These are phyloP conservation scores for Anhinga anhinga DNA, from an alignment of 2,113 vertebrate genomes.

Conservation along the genomic window DNA sequence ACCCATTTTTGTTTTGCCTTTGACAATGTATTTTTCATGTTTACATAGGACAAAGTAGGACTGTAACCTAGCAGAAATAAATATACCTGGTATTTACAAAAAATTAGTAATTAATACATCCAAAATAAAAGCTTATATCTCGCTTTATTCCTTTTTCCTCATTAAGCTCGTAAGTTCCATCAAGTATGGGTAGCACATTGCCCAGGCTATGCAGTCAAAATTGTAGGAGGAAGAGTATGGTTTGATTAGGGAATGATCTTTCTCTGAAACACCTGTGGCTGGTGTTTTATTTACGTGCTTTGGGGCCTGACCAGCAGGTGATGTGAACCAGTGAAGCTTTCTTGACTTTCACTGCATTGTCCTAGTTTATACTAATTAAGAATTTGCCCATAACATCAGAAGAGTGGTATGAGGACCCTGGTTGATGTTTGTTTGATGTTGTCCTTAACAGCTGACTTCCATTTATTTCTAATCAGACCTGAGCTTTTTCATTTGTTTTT, in stretches of 20 bases:
- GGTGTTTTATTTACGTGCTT: not conserved
- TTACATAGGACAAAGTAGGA: constrained; percentile 2
- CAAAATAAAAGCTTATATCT: not conserved
- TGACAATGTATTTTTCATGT: not conserved
- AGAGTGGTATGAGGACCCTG: not conserved
- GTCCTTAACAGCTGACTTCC: not conserved
- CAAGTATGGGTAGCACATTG: not conserved
- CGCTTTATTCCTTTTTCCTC: not conserved
- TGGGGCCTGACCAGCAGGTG: not conserved
- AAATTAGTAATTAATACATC: not conserved
- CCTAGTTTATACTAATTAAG: not conserved
- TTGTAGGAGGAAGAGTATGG: not conserved
- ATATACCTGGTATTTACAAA: not conserved
- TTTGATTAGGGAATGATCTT: not conserved
- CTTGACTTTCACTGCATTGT: not conserved
- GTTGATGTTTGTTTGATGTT: not conserved
- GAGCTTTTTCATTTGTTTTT: not conserved
- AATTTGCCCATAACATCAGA: not conserved
- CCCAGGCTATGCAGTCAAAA: not conserved
- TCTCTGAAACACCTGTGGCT: not conserved
- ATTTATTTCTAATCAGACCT: not conserved
- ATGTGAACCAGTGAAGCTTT: not conserved
- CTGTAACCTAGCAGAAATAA: not conserved
- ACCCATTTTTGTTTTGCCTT: fast-evolving
- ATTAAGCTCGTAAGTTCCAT: not conserved